Percentiles rank a stretch among this genome's conserved stretches.
Evolutionary conservation across 2,888 invertebrate genomes (phyloP).

Genomic region (Candidula unifasciata): DNA sequence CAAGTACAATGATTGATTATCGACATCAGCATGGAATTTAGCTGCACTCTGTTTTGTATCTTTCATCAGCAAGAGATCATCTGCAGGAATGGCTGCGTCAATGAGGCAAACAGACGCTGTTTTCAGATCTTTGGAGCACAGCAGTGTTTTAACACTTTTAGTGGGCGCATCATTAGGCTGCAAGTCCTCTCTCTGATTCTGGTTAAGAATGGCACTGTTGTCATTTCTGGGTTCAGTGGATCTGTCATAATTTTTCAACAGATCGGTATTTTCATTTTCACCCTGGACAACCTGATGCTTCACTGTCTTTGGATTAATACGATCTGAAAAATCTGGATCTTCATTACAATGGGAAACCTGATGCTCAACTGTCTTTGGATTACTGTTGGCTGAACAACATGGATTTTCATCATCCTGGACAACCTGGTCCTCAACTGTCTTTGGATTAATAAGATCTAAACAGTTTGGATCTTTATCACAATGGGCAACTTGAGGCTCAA

Average conservation of each 20-base stretch:
- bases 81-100: not conserved
- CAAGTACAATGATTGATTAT: no score
- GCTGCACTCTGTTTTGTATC: not conserved
- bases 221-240: no score
- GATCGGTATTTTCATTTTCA: constrained; percentile 5
- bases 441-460: no score
- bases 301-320: not conserved
- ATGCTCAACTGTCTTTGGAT: no score
- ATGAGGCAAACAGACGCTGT: not conserved
- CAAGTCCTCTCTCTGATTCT: constrained; percentile 1
- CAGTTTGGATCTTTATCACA: no score
- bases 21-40: no score
- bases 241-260: not conserved
- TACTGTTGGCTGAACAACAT: no score
- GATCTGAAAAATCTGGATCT: not conserved
- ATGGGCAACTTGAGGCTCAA: no score
- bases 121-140: not conserved
- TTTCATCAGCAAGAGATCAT: not conserved
- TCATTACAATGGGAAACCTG: not conserved
- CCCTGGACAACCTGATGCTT: not conserved
- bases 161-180: constrained; percentile 13
- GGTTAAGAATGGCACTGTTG: not conserved
- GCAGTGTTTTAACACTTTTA: not conserved
- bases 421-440: no score
- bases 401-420: no score